Evolutionary conservation across 2,888 invertebrate species (phyloP), one percentile per base, ranked within the genome.

Genomic region (Caenorhabditis sp.): DNA sequence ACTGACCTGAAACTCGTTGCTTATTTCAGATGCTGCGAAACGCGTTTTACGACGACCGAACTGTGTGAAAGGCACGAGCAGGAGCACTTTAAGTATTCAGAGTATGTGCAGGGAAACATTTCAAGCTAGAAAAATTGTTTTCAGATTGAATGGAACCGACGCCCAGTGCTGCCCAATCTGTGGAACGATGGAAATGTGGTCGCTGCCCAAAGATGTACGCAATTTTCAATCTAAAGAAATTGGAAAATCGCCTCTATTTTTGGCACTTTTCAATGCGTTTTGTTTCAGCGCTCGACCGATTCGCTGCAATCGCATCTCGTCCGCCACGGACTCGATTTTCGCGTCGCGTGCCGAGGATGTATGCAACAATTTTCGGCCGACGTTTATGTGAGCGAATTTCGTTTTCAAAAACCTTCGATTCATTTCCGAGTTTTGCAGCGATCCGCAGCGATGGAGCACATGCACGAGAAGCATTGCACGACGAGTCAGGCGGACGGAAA

Each of bases 181-280:
- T 43, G 80, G 80, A 66, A 37, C 73, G 3, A 26, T 65, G 6
- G 65, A 75, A 17, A 58, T 74, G 48, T 80, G 80, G 80, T 53
- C 61, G 11, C n/a, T 70, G 43, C 41, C 48, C 9, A 50, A 59
- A 35, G 53, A 66, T 26, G 56, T 66, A n/a, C 35, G 59, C 45
- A 22, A 39, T 55, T 55, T 26, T 8, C 13, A 4, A 5, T 6
- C 4, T 4, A 39, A 13, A 4, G 39, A 13, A 39, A 4, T 15
- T 7, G 20, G 20, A 35, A 30, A 30, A 9, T 30, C 9, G n/a
- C n/a, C n/a, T n/a, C n/a, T n/a, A n/a, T n/a, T n/a, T n/a, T n/a
- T n/a, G n/a, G n/a, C n/a, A n/a, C 37, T 53, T 27, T 8, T 24
- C 15, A 8, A 13, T 39, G 26, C 43, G 13, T 53, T 15, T n/a